These are phyloP conservation scores for Phortica magna DNA, from an alignment of 2,888 invertebrate species.

Conservation along the genomic window DNA sequence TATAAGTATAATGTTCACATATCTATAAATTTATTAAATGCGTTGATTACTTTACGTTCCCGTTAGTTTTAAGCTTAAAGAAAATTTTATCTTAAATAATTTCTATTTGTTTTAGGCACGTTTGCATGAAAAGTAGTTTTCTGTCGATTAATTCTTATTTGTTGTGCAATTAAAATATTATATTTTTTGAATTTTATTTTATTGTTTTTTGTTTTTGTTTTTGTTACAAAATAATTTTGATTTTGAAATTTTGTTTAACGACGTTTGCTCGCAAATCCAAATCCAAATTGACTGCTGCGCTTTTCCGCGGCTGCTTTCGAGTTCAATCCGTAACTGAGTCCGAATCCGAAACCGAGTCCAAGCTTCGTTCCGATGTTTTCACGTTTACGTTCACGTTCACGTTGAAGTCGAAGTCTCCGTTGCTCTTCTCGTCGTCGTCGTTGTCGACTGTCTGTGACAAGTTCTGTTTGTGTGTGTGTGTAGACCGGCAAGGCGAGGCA, in stretches of 20 bases:
- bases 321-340: neutral
- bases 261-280: slow-evolving; percentile 34
- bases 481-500: neutral
- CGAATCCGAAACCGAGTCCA: neutral
- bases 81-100: slow-evolving; percentile 46
- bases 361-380: too few relatives aligned
- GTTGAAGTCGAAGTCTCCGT: too few relatives aligned
- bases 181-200: slow-evolving; percentile 32
- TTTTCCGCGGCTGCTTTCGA: neutral
- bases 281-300: slow-evolving; percentile 9
- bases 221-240: slow-evolving; percentile 30
- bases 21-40: slow-evolving; percentile 23
- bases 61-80: slow-evolving; percentile 43
- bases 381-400: too few relatives aligned
- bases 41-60: slow-evolving; percentile 27
- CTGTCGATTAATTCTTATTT: too few relatives aligned
- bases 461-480: slow-evolving; percentile 22
- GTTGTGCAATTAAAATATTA: too few relatives aligned
- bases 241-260: slow-evolving; percentile 46
- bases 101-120: slow-evolving; percentile 53
- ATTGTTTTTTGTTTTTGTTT: slow-evolving; percentile 37
- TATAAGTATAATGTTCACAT: neutral
- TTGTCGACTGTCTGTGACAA: too few relatives aligned
- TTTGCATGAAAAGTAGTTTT: slow-evolving; percentile 20
- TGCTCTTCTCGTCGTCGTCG: too few relatives aligned